Percentiles rank a stretch among this genome's conserved stretches.
Conservation (phyloP, 2,888 invertebrate species). For the Lucinisca nassula region DNA sequence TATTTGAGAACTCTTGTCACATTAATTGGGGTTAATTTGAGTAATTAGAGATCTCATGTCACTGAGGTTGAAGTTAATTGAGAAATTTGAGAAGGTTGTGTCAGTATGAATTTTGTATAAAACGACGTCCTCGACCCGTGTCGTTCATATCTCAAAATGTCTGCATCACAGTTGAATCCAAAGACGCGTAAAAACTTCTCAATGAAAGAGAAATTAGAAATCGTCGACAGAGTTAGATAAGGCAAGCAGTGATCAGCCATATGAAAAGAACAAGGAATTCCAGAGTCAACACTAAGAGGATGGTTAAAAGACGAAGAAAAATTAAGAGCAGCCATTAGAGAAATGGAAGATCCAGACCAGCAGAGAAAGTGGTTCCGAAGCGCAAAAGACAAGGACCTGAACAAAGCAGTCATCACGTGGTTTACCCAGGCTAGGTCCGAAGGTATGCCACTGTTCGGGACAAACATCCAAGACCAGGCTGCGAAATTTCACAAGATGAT, state of each 20-base stretch:
- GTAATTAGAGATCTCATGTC: too few species aligned
- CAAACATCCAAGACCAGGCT: neutral
- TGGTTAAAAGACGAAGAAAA: neutral
- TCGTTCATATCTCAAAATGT: too few species aligned
- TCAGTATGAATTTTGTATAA: too few species aligned
- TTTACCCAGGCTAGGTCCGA: slow-evolving; percentile 8
- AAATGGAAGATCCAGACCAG: neutral
- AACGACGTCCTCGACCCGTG: too few species aligned
- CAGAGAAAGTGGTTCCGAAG: neutral
- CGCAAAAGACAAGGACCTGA: slow-evolving; percentile 11
- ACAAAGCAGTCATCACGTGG: slow-evolving; percentile 9
- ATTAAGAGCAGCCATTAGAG: neutral
- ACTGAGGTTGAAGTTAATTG: too few species aligned
- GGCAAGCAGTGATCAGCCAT: neutral
- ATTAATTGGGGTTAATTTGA: too few species aligned
- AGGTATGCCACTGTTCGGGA: neutral
- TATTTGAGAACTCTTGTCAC: too few species aligned
- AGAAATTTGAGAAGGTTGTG: too few species aligned
- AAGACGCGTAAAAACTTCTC: too few species aligned
- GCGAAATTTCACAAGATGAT: neutral
- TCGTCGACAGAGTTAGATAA: too few species aligned
- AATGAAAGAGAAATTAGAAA: too few species aligned
- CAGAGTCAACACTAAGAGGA: neutral
- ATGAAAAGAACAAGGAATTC: neutral
- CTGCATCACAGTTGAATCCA: too few species aligned